Conservation (phyloP, 2,113 vertebrate species). For the Rattus rattus region DNA sequence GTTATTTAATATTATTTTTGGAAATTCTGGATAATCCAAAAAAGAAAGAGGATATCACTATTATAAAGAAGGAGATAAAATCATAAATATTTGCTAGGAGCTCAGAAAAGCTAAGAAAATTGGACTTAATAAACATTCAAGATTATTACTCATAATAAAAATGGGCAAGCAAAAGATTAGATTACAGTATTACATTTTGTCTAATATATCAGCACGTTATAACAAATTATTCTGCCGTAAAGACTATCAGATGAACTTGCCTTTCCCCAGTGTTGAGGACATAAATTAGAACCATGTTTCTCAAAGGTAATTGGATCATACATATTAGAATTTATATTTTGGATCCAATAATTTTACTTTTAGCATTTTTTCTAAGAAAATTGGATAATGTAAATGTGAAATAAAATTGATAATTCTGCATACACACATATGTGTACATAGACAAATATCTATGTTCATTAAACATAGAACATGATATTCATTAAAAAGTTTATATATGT, state of each 20-base stretch:
- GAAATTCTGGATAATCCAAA: slow-evolving; percentile 23
- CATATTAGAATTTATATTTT: slow-evolving; percentile 38
- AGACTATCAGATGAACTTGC: background rate
- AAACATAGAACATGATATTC: background rate
- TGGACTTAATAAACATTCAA: slow-evolving; percentile 7
- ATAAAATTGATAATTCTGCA: background rate
- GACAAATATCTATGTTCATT: background rate
- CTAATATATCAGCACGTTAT: background rate
- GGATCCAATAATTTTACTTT: slow-evolving; percentile 2
- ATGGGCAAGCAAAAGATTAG: slow-evolving; percentile 20
- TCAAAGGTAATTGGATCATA: slow-evolving; percentile 34
- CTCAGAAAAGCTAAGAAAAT: slow-evolving; percentile 47
- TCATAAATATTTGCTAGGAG: slow-evolving; percentile 7
- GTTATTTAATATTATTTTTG: background rate
- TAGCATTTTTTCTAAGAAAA: slow-evolving; percentile 9
- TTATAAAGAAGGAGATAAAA: slow-evolving; percentile 47
- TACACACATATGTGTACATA: background rate
- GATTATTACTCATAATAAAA: slow-evolving; percentile 43
- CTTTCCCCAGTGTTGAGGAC: background rate
- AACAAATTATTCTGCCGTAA: background rate
- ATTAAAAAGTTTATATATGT: background rate
- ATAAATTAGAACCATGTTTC: slow-evolving; percentile 5
- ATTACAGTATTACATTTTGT: slow-evolving; percentile 15
- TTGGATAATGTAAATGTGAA: background rate
- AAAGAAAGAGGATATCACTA: background rate